Evolutionary conservation across 1,140 invertebrate genomes (phyloP).

Genomic region (Microplitis demolitor): DNA sequence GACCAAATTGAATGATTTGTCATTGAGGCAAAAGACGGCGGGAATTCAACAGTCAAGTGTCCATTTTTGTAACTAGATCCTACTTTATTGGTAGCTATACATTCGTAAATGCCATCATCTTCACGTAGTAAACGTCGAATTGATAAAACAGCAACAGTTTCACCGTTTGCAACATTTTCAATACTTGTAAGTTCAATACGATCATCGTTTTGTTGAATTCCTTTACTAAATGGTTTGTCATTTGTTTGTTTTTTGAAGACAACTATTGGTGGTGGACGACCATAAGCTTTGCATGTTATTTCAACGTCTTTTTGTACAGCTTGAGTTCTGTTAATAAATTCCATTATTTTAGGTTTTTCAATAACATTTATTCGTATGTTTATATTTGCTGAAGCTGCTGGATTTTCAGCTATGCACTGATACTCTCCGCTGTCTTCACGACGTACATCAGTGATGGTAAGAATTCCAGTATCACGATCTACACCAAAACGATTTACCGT

Average conservation of each 20-base stretch:
- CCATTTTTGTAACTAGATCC: conserved; percentile 75
- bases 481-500: conserved; percentile 75
- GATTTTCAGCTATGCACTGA: conserved; percentile 81
- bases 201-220: conserved; percentile 67
- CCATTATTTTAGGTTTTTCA: conserved; percentile 79
- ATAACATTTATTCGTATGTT: conserved; percentile 71
- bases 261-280: conserved; percentile 77
- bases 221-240: conserved; percentile 64
- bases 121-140: conserved; percentile 52
- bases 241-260: conserved; percentile 72
- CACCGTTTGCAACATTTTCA: conserved; percentile 63
- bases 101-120: conserved; percentile 90
- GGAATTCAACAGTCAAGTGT: conserved; percentile 83
- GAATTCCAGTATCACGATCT: conserved; percentile 69
- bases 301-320: conserved; percentile 67
- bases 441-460: conserved; percentile 78
- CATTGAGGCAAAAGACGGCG: conserved; percentile 78
- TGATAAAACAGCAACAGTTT: conserved; percentile 68
- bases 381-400: conserved; percentile 72
- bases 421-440: conserved; percentile 80
- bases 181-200: conserved; percentile 67
- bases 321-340: conserved; percentile 76
- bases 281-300: conserved; percentile 76
- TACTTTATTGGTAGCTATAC: conserved; percentile 81
- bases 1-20: conserved; percentile 74